phyloP scores from a whole-genome alignment of 2,113 vertebrate genomes.

The Odocoileus hemionus region DNA sequence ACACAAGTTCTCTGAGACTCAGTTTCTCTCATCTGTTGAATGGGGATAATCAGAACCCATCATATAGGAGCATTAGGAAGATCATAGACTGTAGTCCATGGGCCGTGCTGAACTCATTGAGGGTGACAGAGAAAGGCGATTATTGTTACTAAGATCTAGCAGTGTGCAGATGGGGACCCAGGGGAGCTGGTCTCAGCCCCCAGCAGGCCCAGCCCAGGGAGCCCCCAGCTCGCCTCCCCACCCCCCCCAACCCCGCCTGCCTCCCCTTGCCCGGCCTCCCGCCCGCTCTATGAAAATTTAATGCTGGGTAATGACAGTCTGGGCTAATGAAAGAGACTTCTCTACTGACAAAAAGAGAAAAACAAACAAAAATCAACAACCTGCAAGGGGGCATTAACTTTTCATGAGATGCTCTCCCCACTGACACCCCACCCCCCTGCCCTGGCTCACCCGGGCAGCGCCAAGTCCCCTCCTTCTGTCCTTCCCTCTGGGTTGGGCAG shows the following conservation, averaged over 20 bases:
- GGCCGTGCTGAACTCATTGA: rapidly evolving
- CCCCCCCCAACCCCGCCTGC: background rate
- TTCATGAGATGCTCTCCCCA: constrained; percentile 72
- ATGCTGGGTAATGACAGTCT: constrained; percentile 76
- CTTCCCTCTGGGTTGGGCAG: background rate
- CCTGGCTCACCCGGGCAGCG: constrained; percentile 48
- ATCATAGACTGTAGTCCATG: background rate
- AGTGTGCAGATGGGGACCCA: background rate
- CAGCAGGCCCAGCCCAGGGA: constrained; percentile 1
- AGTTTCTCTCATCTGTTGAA: constrained; percentile 34
- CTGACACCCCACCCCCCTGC: constrained; percentile 51
- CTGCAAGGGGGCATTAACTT: constrained; percentile 76
- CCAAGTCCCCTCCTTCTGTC: background rate
- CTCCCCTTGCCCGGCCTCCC: constrained; percentile 61
- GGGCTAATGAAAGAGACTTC: constrained; percentile 77
- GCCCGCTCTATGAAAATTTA: constrained; percentile 74
- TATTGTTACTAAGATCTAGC: background rate
- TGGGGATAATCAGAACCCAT: background rate
- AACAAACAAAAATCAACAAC: constrained; percentile 79
- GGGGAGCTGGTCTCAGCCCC: constrained; percentile 34
- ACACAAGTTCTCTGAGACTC: background rate
- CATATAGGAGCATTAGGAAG: background rate
- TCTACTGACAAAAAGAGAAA: constrained; percentile 77
- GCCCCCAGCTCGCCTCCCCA: background rate
- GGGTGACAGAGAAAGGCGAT: background rate